Evolutionary conservation across 1,140 invertebrate species (phyloP).

Genomic region (Heliconius eleuchia): DNA sequence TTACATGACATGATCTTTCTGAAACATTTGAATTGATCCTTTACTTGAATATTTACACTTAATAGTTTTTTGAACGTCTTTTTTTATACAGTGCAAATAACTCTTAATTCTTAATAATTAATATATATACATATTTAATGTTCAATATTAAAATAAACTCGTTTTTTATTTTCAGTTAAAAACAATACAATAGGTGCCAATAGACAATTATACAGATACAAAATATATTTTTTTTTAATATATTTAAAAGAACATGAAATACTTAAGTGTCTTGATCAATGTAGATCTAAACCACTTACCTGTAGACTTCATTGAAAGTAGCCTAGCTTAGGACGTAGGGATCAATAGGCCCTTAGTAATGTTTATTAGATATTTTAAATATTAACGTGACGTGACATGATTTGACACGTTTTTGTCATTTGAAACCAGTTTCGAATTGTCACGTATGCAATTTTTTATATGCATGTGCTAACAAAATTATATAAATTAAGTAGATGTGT

Average conservation of each 20-base stretch:
- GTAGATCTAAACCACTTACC: background rate
- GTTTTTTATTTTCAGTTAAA: background rate
- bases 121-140: background rate
- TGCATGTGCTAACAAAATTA: background rate
- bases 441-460: constrained; percentile 7
- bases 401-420: background rate
- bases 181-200: constrained; percentile 2
- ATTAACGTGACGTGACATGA: background rate
- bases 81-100: background rate
- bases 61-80: background rate
- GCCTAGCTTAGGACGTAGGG: constrained; percentile 2
- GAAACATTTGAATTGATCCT: background rate
- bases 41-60: background rate
- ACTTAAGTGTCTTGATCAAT: constrained; percentile 6
- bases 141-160: background rate
- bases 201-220: background rate
- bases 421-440: background rate
- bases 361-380: constrained; percentile 8
- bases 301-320: background rate
- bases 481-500: background rate
- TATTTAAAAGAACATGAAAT: background rate
- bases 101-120: background rate
- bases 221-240: background rate
- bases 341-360: background rate
- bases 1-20: background rate